These are phyloP conservation scores for Chironomus riparius DNA, from an alignment of 2,888 invertebrate species.

Conservation along the genomic window DNA sequence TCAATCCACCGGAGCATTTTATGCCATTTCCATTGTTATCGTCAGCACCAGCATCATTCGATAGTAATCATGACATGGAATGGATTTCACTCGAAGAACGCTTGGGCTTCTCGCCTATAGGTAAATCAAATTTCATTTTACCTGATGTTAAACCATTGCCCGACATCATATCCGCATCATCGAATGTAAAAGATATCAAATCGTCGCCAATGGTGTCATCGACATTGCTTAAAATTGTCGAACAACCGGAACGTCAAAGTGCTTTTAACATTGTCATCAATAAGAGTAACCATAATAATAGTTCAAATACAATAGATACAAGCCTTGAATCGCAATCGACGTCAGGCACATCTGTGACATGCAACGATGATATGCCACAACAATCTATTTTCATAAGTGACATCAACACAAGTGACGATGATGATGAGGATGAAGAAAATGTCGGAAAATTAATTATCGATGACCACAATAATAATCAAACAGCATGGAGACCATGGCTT, in stretches of 20 bases:
- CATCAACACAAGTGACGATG: slow-evolving; percentile 13
- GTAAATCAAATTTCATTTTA: slow-evolving; percentile 1
- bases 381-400: slow-evolving; percentile 12
- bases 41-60: background rate
- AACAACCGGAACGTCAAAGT: background rate
- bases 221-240: slow-evolving; percentile 3
- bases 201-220: background rate
- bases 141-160: slow-evolving; percentile 6
- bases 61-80: background rate
- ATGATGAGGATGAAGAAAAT: slow-evolving; percentile 25
- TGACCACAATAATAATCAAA: slow-evolving; percentile 15
- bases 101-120: slow-evolving; percentile 11
- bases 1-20: slow-evolving; percentile 6
- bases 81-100: slow-evolving; percentile 7
- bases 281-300: background rate
- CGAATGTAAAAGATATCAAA: background rate
- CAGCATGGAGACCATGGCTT: slow-evolving; percentile 13
- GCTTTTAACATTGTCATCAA: background rate
- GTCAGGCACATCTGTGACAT: background rate
- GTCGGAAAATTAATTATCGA: slow-evolving; percentile 18
- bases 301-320: background rate
- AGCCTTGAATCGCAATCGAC: slow-evolving; percentile 13
- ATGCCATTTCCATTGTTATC: slow-evolving; percentile 3
- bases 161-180: background rate
- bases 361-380: background rate